These are phyloP conservation scores for Herpetotheres cachinnans DNA, from an alignment of 2,113 vertebrate species.

Conservation along the genomic window DNA sequence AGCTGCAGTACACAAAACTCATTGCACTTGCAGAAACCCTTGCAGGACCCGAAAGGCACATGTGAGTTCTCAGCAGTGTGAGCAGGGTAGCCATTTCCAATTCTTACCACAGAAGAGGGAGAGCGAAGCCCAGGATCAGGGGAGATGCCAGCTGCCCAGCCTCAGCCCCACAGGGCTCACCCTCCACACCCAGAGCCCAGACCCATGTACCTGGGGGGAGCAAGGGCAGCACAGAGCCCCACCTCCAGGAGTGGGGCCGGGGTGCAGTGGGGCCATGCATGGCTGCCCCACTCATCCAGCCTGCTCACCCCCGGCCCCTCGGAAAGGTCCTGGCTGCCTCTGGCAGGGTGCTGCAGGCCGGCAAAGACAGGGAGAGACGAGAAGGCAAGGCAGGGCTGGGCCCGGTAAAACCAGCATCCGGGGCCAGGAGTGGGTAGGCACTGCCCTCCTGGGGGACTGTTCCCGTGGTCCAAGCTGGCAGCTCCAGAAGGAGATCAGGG, in stretches of 20 bases:
- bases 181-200: not conserved
- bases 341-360: accelerated
- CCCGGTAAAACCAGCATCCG: not conserved
- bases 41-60: not conserved
- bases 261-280: not conserved
- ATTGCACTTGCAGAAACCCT: not conserved
- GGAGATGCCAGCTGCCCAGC: not conserved
- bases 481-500: not conserved
- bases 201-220: not conserved
- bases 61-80: accelerated
- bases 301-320: accelerated
- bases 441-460: not conserved
- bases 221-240: not conserved
- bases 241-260: slow-evolving; percentile 22
- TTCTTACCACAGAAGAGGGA: not conserved
- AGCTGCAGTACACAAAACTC: not conserved
- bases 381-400: not conserved
- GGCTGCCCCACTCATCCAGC: not conserved
- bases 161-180: accelerated
- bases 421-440: not conserved
- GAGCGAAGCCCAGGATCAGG: not conserved
- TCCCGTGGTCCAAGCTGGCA: accelerated
- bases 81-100: not conserved
- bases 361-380: accelerated
- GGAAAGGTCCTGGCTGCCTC: not conserved